Percentiles rank a stretch among this genome's conserved stretches.
Conservation (phyloP, 2,888 invertebrate species). For the Arctia plantaginis region DNA sequence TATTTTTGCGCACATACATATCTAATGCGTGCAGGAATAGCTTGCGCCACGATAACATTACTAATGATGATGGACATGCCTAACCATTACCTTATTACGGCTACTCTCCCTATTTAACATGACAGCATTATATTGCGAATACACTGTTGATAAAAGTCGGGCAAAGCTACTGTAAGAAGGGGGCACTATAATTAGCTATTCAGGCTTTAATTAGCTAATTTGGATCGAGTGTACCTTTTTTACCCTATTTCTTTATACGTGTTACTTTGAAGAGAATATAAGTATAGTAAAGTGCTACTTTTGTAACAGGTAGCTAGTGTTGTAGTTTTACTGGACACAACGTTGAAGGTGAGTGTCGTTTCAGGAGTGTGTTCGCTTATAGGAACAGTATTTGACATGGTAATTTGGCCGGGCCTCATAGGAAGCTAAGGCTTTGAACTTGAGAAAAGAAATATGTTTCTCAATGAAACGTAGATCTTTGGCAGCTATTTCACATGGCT, state of each 20-base stretch:
- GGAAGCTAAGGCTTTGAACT: neutral
- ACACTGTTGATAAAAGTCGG: conserved; percentile 35
- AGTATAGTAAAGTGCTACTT: neutral
- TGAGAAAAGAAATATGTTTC: neutral
- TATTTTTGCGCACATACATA: conserved; percentile 45
- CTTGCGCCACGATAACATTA: conserved; percentile 39
- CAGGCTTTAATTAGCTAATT: conserved; percentile 21
- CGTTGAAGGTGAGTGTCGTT: neutral
- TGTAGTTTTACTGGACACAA: neutral
- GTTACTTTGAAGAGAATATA: neutral
- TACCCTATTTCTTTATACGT: conserved; percentile 11
- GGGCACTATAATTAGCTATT: conserved; percentile 17
- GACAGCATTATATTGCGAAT: conserved; percentile 46
- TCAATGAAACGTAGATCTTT: too few relatives aligned
- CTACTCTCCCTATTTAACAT: conserved; percentile 47
- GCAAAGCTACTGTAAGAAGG: conserved; percentile 28
- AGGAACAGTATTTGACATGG: neutral
- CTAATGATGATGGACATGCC: conserved; percentile 72
- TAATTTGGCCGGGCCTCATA: neutral
- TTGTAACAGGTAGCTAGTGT: neutral
- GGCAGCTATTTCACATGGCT: neutral
- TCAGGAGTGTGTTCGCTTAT: neutral
- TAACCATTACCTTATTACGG: conserved; percentile 63
- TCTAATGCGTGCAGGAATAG: conserved; percentile 60
- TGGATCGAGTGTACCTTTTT: conserved; percentile 11